Percentiles rank a stretch among this genome's conserved stretches.
These are phyloP conservation scores for Sebastes paucispinis DNA, from an alignment of 2,797 vertebrate species.

Conservation along the genomic window DNA sequence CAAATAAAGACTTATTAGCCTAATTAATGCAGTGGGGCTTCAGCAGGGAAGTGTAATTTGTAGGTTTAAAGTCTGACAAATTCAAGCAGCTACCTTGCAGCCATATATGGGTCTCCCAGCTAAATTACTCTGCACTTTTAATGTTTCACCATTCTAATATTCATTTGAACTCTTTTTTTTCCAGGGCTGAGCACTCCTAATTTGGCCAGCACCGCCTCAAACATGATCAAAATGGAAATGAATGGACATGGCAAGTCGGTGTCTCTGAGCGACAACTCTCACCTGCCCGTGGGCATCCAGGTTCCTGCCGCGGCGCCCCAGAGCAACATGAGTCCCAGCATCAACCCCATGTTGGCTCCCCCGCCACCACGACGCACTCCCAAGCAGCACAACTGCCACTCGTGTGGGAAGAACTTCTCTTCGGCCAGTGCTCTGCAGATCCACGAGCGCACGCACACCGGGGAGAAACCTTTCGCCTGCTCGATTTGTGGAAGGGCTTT, in stretches of 20 bases:
- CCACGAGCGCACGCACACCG: slow-evolving; percentile 98
- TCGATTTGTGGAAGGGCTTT: slow-evolving; percentile 99
- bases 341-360: slow-evolving; percentile 96
- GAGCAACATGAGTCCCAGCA: slow-evolving; percentile 90
- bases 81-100: not conserved
- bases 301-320: slow-evolving; percentile 87
- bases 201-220: slow-evolving; percentile 90
- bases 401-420: slow-evolving; percentile 99
- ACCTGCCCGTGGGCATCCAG: slow-evolving; percentile 89
- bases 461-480: slow-evolving; percentile 99
- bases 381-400: slow-evolving; percentile 99
- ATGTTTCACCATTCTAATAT: not conserved
- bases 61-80: not conserved
- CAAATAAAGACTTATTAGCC: not conserved
- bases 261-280: slow-evolving; percentile 89
- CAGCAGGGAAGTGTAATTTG: not conserved
- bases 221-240: slow-evolving; percentile 98
- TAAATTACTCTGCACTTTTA: not conserved
- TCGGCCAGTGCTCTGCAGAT: slow-evolving; percentile 99
- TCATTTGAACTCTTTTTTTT: slow-evolving; percentile 4
- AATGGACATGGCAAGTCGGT: slow-evolving; percentile 94
- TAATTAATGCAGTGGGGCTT: not conserved
- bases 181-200: slow-evolving; percentile 90
- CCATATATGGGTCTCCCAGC: not conserved
- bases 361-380: slow-evolving; percentile 96